Base-by-base conservation (phyloP, 2,113 vertebrate genomes). In the Solea solea region DNA sequence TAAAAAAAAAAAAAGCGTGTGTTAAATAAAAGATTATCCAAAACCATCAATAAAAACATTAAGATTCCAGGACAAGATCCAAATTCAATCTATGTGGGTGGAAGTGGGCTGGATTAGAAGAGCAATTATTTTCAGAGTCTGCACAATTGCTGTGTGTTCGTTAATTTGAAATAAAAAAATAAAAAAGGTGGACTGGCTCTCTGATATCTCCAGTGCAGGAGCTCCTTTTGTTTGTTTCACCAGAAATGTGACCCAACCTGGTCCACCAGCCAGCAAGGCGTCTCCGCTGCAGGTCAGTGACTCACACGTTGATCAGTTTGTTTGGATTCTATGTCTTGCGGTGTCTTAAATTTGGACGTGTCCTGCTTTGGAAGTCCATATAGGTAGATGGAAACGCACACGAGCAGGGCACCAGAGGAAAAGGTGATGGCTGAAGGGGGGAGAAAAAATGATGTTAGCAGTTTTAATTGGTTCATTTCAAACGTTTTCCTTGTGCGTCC, bases 341-440 rank as follows among this genome's bases (percentile, higher is more conserved):
- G 83, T 28, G 79, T 86, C 49, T 21, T 21, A 21, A 97, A 65
- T 82, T 89, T 96, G 53, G 90, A 95, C 4, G 96, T 96, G 79
- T 98, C 96, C 82, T 95, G 95, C 91, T 95, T 96, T 64, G 98
- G 98, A 86, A 98, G 92, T 71, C 98, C 97, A 10, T 99, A 97
- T 57, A 97, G 88, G 85, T 98, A 99, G 82, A 99, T 99, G 80
- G 97, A 98, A 83, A 98, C n/a, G 41, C 97, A 98, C 15, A 99
- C 98, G 6, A 99, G 90, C 74, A 94, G 4, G 9, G 97, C 86
- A 49, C 98, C 98, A 10, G 90, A 44, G 54, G 89, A 80, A 87
- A 99, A 99, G 0, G 92, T 94, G 44, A 91, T 7, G 7, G 97
- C 98, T 99, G 91, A 50, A 60, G 11, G 41, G 28, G 9, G 34